Base-by-base conservation (phyloP, 2,888 invertebrate genomes). In the Papilio demoleus region DNA sequence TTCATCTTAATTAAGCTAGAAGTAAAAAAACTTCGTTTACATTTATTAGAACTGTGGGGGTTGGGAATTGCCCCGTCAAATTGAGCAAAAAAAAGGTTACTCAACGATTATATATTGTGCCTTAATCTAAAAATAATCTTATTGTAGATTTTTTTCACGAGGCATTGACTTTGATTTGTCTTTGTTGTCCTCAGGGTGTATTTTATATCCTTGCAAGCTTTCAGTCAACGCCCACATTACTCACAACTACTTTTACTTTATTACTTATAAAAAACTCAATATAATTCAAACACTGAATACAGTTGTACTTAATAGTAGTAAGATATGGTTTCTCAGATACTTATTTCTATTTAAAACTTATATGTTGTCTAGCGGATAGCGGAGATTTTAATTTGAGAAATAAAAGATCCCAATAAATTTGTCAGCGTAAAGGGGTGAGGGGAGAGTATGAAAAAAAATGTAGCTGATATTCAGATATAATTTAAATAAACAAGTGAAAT, bases 171-270 rank as follows among this genome's bases (percentile, higher is more conserved):
- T 31, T 31, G 31, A 31, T 36, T 36, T 9, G 36, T 42, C 42
- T 31, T 36, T 59, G 22, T 59, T 17, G 59, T 38, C 38, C 19
- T 38, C 38, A 9, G n/a, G 5, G 38, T 31, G 36, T 22, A 36
- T 38, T 59, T 59, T 36, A n/a, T 58, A 59, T 12, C 14, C 38
- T 59, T 38, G 19, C 22, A 36, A 34, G 8, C 36, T 11, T n/a
- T n/a, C n/a, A 58, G 56, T 31, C 38, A 50, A 50, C 36, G 59
- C 59, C 59, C 59, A 60, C 59, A 14, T 22, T 27, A 53, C 14
- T 40, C 8, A 24, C 11, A 60, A 40, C 14, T 22, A 19, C 11
- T 27, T 53, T 53, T 53, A 53, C 31, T 53, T 53, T 53, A 53
- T 53, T 53, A 53, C 4, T 53, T 27, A 31, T 6, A n/a, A 53